These are phyloP conservation scores for Kryptolebias marmoratus DNA, from an alignment of 2,113 vertebrate species.

Conservation along the genomic window DNA sequence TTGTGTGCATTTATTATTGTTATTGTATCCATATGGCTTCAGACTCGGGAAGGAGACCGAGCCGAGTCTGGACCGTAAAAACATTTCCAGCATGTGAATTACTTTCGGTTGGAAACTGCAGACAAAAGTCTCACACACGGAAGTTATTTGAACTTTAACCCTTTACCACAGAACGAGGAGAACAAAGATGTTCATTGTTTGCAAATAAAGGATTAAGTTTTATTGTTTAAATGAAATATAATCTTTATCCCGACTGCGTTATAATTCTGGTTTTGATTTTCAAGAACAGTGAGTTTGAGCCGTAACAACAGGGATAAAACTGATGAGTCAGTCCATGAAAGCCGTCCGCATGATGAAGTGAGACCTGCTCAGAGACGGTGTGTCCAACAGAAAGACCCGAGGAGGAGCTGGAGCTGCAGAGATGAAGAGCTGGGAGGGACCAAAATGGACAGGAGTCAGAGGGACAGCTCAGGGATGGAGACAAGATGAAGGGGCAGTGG, in stretches of 20 bases:
- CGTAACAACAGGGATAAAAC: too few relatives aligned
- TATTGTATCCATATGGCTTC: constrained; percentile 61
- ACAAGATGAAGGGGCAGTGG: too few relatives aligned
- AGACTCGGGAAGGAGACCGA: constrained; percentile 37
- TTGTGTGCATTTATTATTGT: constrained; percentile 54
- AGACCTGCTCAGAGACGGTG: too few relatives aligned
- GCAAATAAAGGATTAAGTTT: background rate
- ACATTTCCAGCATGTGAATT: constrained; percentile 42
- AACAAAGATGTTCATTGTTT: background rate
- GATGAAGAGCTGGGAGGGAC: too few relatives aligned
- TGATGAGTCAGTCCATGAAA: too few relatives aligned
- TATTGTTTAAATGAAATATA: background rate
- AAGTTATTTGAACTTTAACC: constrained; percentile 27
- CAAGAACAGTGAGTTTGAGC: too few relatives aligned
- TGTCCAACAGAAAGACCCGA: too few relatives aligned
- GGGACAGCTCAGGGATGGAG: too few relatives aligned
- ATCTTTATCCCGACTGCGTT: background rate
- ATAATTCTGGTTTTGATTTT: too few relatives aligned
- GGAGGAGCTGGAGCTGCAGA: too few relatives aligned
- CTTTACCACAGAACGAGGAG: background rate
- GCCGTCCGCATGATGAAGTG: too few relatives aligned
- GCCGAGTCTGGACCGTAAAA: constrained; percentile 46
- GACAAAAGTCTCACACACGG: constrained; percentile 26
- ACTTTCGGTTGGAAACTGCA: constrained; percentile 42
- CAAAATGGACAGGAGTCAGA: too few relatives aligned